Percentiles rank a stretch among this genome's conserved stretches.
Evolutionary conservation across 2,797 vertebrate species (phyloP).

Genomic region (Danio albolineatus): DNA sequence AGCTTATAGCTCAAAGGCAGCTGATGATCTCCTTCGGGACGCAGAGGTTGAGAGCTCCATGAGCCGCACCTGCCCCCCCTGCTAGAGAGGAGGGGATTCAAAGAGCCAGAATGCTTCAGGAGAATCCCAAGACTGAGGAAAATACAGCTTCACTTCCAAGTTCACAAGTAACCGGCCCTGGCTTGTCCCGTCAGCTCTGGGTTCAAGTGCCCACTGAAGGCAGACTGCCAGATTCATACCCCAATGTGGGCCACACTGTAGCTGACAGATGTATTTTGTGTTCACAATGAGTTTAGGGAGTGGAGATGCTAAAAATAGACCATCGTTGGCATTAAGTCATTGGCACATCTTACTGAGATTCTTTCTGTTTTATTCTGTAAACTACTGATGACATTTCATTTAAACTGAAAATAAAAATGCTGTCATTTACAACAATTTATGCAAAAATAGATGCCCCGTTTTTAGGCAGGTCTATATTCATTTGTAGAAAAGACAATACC

Average conservation of each 20-base stretch:
- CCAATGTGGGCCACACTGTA: slow-evolving; percentile 65
- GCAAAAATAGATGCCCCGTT: too few relatives aligned
- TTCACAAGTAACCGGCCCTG: slow-evolving; percentile 60
- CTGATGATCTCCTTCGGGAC: slow-evolving; percentile 66
- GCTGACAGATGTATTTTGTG: slow-evolving; percentile 71
- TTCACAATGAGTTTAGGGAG: slow-evolving; percentile 74
- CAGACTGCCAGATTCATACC: slow-evolving; percentile 68
- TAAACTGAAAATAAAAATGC: too few relatives aligned
- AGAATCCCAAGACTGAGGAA: slow-evolving; percentile 70
- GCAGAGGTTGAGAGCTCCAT: slow-evolving; percentile 50
- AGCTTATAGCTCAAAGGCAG: slow-evolving; percentile 63
- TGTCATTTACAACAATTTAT: too few relatives aligned
- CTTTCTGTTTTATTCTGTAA: neutral
- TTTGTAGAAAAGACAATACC: too few relatives aligned
- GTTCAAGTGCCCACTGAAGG: slow-evolving; percentile 62
- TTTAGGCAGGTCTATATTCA: too few relatives aligned
- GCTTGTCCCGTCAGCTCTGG: slow-evolving; percentile 34
- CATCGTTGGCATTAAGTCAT: slow-evolving; percentile 33
- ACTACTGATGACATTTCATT: too few relatives aligned
- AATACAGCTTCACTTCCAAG: slow-evolving; percentile 66
- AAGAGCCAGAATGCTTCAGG: slow-evolving; percentile 60
- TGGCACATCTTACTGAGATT: slow-evolving; percentile 40
- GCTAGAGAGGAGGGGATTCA: slow-evolving; percentile 47
- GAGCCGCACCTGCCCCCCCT: slow-evolving; percentile 66
- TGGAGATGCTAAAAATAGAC: slow-evolving; percentile 76